phyloP scores from a whole-genome alignment of 1,140 invertebrate genomes.

The Orius insidiosus region DNA sequence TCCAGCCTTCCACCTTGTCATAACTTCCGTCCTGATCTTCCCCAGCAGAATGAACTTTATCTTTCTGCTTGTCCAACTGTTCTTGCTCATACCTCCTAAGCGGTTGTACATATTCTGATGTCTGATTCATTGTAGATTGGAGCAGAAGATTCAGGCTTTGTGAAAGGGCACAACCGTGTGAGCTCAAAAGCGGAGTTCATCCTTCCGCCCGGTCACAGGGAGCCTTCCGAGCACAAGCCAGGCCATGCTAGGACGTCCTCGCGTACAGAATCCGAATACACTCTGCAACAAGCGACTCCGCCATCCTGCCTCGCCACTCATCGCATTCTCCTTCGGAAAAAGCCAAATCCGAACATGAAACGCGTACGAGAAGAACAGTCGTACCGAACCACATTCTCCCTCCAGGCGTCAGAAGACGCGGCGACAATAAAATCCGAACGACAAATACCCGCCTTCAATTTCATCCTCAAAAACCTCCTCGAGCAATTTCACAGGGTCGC shows the following conservation, averaged over 20 bases:
- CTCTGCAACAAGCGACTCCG: conserved; percentile 50
- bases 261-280: conserved; percentile 74
- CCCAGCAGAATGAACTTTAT: background rate
- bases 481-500: conserved; percentile 96
- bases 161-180: conserved; percentile 53
- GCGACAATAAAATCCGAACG: conserved; percentile 71
- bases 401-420: conserved; percentile 38
- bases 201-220: conserved; percentile 53
- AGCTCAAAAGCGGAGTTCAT: conserved; percentile 76
- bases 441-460: conserved; percentile 87
- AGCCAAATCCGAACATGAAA: conserved; percentile 29
- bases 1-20: too few species aligned
- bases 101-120: background rate
- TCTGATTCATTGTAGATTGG: conserved; percentile 11
- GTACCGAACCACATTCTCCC: conserved; percentile 69
- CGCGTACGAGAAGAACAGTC: conserved; percentile 48
- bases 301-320: conserved; percentile 46
- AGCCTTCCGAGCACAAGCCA: conserved; percentile 24
- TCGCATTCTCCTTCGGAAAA: conserved; percentile 31
- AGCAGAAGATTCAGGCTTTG: conserved; percentile 22
- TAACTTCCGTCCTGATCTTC: too few species aligned
- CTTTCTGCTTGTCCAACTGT: background rate
- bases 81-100: background rate
- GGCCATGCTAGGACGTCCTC: conserved; percentile 41
- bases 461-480: conserved; percentile 89